These are phyloP conservation scores for Characodon lateralis DNA, from an alignment of 2,797 vertebrate species.

Conservation along the genomic window DNA sequence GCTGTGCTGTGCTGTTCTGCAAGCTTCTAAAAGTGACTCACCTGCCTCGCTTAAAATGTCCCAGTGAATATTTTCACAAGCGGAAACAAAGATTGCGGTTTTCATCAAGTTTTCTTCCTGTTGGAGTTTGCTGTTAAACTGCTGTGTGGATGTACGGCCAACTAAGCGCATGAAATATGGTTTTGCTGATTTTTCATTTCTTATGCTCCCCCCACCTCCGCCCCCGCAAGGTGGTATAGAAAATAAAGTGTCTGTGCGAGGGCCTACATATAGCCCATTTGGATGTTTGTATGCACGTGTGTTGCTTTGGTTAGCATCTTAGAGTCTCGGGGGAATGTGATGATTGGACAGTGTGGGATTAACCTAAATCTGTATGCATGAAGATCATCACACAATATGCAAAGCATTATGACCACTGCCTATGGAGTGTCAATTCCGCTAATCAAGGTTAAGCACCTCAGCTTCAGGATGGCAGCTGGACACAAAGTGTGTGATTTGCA, in stretches of 20 bases:
- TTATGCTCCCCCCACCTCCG: not conserved
- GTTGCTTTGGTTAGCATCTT: constrained; percentile 29
- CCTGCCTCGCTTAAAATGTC: constrained; percentile 50
- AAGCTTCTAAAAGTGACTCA: constrained; percentile 54
- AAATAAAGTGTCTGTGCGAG: constrained; percentile 30
- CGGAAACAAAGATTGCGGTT: constrained; percentile 17
- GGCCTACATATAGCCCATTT: constrained; percentile 16
- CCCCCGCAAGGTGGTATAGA: constrained; percentile 46
- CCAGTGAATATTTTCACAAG: constrained; percentile 35
- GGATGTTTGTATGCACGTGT: constrained; percentile 17
- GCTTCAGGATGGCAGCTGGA: constrained; percentile 13
- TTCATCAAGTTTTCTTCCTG: constrained; percentile 24
- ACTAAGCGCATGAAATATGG: constrained; percentile 32
- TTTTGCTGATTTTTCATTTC: constrained; percentile 32
- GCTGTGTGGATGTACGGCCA: constrained; percentile 38
- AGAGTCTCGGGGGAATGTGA: constrained; percentile 27
- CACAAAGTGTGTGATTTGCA: constrained; percentile 38
- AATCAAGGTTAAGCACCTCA: constrained; percentile 27
- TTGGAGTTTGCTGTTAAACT: constrained; percentile 19
- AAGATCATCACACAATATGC: constrained; percentile 1
- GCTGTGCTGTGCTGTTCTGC: constrained; percentile 32
- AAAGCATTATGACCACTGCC: constrained; percentile 12
- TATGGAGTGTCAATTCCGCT: constrained; percentile 28
- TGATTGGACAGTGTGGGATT: constrained; percentile 44
- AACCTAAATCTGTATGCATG: constrained; percentile 44